phyloP scores from a whole-genome alignment of 2,888 invertebrate species.

The Dolomedes plantarius region DNA sequence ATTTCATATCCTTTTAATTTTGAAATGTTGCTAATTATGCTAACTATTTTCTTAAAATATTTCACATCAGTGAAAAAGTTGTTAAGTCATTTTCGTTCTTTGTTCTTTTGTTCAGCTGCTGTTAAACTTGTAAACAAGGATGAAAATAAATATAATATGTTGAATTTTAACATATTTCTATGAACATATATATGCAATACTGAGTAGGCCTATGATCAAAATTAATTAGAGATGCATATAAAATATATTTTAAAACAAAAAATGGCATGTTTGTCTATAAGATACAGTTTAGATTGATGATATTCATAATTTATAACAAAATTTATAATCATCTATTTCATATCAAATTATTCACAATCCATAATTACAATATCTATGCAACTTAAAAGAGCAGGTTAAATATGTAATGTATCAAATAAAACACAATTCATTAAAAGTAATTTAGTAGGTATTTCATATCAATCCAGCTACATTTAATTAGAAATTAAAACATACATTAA shows the following conservation, averaged over 20 bases:
- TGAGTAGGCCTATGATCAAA: slow-evolving; percentile 68
- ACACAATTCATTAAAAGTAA: background rate
- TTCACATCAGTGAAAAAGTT: slow-evolving; percentile 41
- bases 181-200: slow-evolving; percentile 61
- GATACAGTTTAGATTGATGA: slow-evolving; percentile 11
- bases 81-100: slow-evolving; percentile 18
- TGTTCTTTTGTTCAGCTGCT: slow-evolving; percentile 51
- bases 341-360: slow-evolving; percentile 26
- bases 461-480: background rate
- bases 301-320: slow-evolving; percentile 24
- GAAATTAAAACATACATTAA: too few species aligned
- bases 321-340: slow-evolving; percentile 31
- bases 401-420: slow-evolving; percentile 47
- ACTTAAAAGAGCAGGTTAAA: slow-evolving; percentile 67
- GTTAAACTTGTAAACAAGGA: slow-evolving; percentile 61
- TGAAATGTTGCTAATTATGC: slow-evolving; percentile 38
- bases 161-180: slow-evolving; percentile 71
- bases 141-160: slow-evolving; percentile 67
- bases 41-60: slow-evolving; percentile 48
- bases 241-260: slow-evolving; percentile 64
- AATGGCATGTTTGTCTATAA: slow-evolving; percentile 32
- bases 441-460: background rate
- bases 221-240: slow-evolving; percentile 60
- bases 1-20: slow-evolving; percentile 32
- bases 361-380: slow-evolving; percentile 19